Evolutionary conservation across 2,888 invertebrate species (phyloP).

Genomic region (Brachyopa scutellaris): DNA sequence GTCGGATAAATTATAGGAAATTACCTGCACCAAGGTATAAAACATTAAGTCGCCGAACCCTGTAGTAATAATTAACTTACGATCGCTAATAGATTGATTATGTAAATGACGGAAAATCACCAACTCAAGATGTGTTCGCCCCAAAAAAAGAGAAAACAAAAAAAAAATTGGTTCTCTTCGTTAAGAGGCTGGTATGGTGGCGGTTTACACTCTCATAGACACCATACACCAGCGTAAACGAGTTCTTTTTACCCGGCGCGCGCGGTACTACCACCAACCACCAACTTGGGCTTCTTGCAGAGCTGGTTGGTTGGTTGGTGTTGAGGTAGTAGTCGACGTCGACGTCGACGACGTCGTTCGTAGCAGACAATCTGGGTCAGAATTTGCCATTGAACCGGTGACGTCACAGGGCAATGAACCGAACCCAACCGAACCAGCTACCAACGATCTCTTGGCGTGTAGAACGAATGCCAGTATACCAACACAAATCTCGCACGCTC

Average conservation of each 20-base stretch:
- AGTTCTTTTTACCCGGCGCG: neutral
- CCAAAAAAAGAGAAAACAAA: too few relatives aligned
- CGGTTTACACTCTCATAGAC: slow-evolving; percentile 3
- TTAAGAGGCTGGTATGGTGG: neutral
- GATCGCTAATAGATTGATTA: slow-evolving; percentile 42
- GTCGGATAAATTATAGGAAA: slow-evolving; percentile 11
- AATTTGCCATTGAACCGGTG: slow-evolving; percentile 83
- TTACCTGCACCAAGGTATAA: neutral
- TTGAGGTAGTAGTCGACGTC: slow-evolving; percentile 69
- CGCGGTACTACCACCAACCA: too few relatives aligned
- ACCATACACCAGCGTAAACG: slow-evolving; percentile 8
- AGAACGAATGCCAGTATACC: slow-evolving; percentile 56
- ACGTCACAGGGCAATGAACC: slow-evolving; percentile 82
- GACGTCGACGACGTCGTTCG: slow-evolving; percentile 76
- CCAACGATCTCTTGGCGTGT: slow-evolving; percentile 33
- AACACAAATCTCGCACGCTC: slow-evolving; percentile 48
- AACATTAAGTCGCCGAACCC: slow-evolving; percentile 16
- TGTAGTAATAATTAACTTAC: slow-evolving; percentile 18
- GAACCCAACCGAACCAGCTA: slow-evolving; percentile 33
- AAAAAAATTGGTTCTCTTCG: too few relatives aligned
- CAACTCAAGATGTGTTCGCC: neutral
- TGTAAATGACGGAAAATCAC: slow-evolving; percentile 29
- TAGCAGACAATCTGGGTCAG: slow-evolving; percentile 82
- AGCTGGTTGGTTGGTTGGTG: slow-evolving; percentile 21
- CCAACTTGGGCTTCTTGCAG: slow-evolving; percentile 17